phyloP scores from a whole-genome alignment of 1,140 invertebrate species.

The Anoplophora glabripennis region DNA sequence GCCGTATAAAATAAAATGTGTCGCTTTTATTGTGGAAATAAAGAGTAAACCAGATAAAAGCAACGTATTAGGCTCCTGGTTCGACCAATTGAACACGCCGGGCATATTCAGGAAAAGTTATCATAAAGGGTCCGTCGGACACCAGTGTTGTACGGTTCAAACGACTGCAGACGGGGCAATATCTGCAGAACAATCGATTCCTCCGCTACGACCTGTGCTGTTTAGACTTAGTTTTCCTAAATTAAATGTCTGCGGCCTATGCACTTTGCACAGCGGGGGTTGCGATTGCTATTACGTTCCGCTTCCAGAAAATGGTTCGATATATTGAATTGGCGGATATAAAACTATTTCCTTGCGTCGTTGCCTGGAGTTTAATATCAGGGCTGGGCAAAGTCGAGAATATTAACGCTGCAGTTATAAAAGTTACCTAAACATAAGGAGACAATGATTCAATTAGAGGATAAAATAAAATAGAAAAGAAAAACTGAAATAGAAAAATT shows the following conservation, averaged over 20 bases:
- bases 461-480: too few species aligned
- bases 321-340: too few species aligned
- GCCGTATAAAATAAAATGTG: conserved; percentile 10
- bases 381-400: too few species aligned
- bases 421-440: too few species aligned
- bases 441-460: too few species aligned
- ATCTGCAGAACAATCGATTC: conserved; percentile 27
- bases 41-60: conserved; percentile 11
- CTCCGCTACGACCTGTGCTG: conserved; percentile 1
- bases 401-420: too few species aligned
- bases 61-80: conserved; percentile 6
- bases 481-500: too few species aligned
- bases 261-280: too few species aligned
- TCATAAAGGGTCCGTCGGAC: background rate
- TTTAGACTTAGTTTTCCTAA: conserved; percentile 5
- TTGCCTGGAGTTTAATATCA: too few species aligned
- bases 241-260: background rate
- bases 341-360: too few species aligned
- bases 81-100: conserved; percentile 9
- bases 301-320: too few species aligned
- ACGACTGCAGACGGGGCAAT: conserved; percentile 18
- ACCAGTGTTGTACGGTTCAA: conserved; percentile 4
- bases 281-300: too few species aligned
- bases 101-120: background rate
- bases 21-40: conserved; percentile 15